Conservation (phyloP, 2,113 vertebrate genomes). For the Channa argus region DNA sequence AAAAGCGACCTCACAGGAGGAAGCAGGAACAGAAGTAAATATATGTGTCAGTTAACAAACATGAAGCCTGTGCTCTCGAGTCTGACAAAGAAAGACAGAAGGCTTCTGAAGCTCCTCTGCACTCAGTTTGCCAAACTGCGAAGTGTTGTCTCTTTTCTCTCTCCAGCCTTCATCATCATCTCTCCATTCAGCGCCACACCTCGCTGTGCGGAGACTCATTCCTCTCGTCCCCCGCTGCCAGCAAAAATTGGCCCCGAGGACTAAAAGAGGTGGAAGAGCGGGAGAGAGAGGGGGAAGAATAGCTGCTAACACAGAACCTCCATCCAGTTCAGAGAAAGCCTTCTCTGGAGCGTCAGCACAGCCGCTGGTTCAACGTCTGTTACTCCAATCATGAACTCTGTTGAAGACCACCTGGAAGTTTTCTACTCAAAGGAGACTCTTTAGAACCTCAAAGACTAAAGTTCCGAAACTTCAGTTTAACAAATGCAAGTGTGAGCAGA, state of each 20-base stretch:
- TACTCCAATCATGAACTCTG: constrained; percentile 40
- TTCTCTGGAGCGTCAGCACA: constrained; percentile 42
- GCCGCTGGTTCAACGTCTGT: constrained; percentile 59
- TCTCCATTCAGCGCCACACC: constrained; percentile 47
- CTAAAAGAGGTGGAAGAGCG: constrained; percentile 30
- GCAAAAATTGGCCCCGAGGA: constrained; percentile 66
- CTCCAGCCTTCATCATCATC: constrained; percentile 64
- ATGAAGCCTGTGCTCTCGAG: constrained; percentile 23
- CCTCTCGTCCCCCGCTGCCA: constrained; percentile 55
- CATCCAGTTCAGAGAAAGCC: constrained; percentile 37
- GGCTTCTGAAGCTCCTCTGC: constrained; percentile 48
- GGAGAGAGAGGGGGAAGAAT: not conserved
- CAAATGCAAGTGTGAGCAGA: too few species aligned
- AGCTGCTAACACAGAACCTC: constrained; percentile 45
- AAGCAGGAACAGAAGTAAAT: constrained; percentile 8
- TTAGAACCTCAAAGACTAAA: not conserved
- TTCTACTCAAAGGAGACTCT: constrained; percentile 11
- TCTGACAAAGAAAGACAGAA: constrained; percentile 37
- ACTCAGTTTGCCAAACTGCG: constrained; percentile 46
- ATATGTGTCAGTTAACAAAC: constrained; percentile 33
- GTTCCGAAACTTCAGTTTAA: not conserved
- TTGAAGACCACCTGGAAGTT: constrained; percentile 33
- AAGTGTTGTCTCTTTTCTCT: constrained; percentile 57
- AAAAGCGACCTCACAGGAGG: constrained; percentile 2
- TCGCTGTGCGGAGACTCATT: constrained; percentile 66